Evolutionary conservation across 64 coral and sea anemone species (phyloP).

Genomic region (Dendrophyllia cribrosa): DNA sequence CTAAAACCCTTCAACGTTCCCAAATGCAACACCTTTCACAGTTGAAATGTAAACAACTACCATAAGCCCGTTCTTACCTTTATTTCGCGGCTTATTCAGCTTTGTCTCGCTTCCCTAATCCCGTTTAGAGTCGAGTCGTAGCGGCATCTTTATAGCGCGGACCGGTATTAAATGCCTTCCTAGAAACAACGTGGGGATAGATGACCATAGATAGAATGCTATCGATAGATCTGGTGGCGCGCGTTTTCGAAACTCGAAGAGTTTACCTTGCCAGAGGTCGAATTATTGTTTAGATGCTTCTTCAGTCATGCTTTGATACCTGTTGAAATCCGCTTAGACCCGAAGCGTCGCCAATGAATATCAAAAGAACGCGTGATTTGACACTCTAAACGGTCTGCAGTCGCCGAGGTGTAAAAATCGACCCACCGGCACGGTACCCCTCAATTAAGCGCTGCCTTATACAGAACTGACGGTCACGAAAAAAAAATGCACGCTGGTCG

Average conservation of each 20-base stretch:
- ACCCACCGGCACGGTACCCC: background rate
- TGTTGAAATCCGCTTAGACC: conserved; percentile 14
- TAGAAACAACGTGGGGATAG: background rate
- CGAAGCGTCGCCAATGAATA: conserved; percentile 7
- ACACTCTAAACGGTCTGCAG: background rate
- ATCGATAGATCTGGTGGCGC: conserved; percentile 12
- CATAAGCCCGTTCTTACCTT: conserved; percentile 14
- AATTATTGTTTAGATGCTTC: background rate
- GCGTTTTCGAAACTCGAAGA: conserved; percentile 32
- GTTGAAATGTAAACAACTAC: conserved; percentile 43
- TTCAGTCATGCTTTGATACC: background rate
- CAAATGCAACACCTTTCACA: conserved; percentile 8
- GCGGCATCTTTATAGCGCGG: background rate
- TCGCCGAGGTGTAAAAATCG: background rate
- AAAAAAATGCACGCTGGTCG: background rate
- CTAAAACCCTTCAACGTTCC: background rate
- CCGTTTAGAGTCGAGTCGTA: background rate
- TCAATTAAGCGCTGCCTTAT: background rate
- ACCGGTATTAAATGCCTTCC: background rate
- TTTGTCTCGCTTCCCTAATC: background rate
- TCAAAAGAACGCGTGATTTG: conserved; percentile 16
- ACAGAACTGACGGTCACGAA: conserved; percentile 19
- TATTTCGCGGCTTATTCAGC: background rate
- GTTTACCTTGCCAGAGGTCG: conserved; percentile 32
- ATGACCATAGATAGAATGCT: too few species aligned